Base-by-base conservation (phyloP, 2,113 vertebrate genomes). In the Dendropsophus ebraccatus region DNA sequence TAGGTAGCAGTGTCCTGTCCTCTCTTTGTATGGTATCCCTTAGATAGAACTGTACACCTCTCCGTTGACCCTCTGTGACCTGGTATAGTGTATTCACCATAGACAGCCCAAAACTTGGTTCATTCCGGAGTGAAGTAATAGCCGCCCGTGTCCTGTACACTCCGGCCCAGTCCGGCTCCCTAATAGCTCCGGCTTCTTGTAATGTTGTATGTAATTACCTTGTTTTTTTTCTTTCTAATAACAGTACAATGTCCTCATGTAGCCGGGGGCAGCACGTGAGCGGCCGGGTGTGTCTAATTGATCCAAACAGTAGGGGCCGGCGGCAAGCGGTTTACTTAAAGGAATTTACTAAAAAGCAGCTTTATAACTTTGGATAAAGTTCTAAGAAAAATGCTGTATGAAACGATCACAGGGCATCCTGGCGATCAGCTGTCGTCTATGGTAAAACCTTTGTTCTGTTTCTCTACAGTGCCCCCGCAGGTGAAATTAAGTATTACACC, bases 211-310 rank as follows among this genome's bases (percentile, higher is more conserved):
- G 76, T 86, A 86, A 86, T 86, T n/a, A 47, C 2, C 62, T 81
- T 79, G 77, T 86, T 86, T 80, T 86, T n/a, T 28, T 47, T 17
- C 41, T 3, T 14, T 72, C 19, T 81, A 86, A 86, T 86, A 11
- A 70, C 19, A 14, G 65, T 4, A 30, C 32, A 83, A 78, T 56
- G 75, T 17, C 28, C 52, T 23, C 35, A 9, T 35, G n/a, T 4
- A 69, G 45, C 75, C 75, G 8, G 35, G 14, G 62, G 84, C 76
- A 56, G 10, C 28, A 30, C n/a, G 28, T 62, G 41, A 60, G 23
- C 25, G 23, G 41, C 32, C 13, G 32, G 12, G 21, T 67, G 28
- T 32, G 14, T 21, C 62, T 54, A 32, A 50, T 50, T 32, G 30
- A 32, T 6, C 6, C 2, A 19, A 6, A 69, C 16, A 35, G 30